phyloP scores from a whole-genome alignment of 2,797 vertebrate genomes.

The Characodon lateralis region DNA sequence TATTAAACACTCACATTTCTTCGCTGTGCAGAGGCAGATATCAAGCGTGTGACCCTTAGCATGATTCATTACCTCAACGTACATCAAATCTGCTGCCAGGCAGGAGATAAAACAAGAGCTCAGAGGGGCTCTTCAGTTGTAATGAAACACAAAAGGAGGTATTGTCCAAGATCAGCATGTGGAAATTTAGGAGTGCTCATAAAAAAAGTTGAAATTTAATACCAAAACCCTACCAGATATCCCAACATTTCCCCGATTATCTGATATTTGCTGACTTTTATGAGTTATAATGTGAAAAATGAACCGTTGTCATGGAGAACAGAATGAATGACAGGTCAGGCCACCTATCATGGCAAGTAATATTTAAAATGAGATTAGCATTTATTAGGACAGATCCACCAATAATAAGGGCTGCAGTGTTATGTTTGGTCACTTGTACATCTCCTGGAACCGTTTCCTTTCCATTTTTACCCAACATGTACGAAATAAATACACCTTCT shows the following conservation, averaged over 20 bases:
- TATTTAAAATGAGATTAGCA: conserved; percentile 26
- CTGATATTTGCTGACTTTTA: conserved; percentile 2
- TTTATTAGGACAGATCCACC: conserved; percentile 22
- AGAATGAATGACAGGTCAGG: conserved; percentile 33
- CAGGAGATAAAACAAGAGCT: conserved; percentile 19
- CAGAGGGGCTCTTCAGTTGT: conserved; percentile 16
- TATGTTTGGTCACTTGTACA: conserved; percentile 52
- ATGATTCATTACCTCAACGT: neutral
- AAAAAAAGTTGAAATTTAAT: conserved; percentile 12
- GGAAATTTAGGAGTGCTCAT: conserved; percentile 1
- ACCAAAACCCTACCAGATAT: neutral
- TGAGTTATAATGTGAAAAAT: conserved; percentile 13
- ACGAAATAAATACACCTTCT: conserved; percentile 13
- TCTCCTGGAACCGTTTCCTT: neutral
- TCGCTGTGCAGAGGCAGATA: conserved; percentile 26
- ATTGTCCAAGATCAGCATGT: conserved; percentile 5
- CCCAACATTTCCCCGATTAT: neutral
- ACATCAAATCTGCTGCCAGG: neutral
- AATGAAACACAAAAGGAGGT: neutral
- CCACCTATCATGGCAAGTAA: neutral
- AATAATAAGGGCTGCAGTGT: conserved; percentile 35
- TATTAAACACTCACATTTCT: conserved; percentile 5
- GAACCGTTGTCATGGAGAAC: conserved; percentile 25
- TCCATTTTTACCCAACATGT: neutral
- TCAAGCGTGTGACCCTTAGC: neutral